Percentiles rank a stretch among this genome's conserved stretches.
Conservation (phyloP, 2,113 vertebrate species). For the Miniopterus natalensis region DNA sequence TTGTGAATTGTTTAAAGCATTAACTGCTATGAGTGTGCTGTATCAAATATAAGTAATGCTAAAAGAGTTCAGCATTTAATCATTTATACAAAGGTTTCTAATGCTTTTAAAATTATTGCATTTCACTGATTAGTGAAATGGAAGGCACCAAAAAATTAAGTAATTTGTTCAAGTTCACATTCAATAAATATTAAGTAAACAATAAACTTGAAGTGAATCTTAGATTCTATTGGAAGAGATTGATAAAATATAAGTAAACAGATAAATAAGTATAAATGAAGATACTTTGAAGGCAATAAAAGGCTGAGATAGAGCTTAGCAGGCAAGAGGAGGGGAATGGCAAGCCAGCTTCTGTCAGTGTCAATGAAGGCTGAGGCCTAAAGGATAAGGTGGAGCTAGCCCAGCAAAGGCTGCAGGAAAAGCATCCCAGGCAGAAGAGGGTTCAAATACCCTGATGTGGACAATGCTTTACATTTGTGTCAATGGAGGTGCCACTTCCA, state of each 20-base stretch:
- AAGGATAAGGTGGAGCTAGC: background rate
- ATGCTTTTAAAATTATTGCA: slow-evolving; percentile 17
- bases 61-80: slow-evolving; percentile 21
- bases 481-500: background rate
- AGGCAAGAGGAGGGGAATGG: background rate
- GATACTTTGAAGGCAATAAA: background rate
- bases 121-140: slow-evolving; percentile 22
- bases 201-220: background rate
- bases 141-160: background rate
- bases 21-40: background rate
- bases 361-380: background rate
- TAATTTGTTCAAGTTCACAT: slow-evolving; percentile 16
- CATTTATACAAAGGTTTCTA: background rate
- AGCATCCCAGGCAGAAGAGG: background rate
- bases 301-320: background rate
- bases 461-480: background rate
- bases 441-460: background rate
- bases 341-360: background rate
- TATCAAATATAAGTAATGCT: background rate
- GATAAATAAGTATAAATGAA: background rate
- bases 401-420: background rate
- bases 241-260: background rate
- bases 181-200: slow-evolving; percentile 35
- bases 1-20: background rate
- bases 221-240: background rate